Conservation (phyloP, 2,888 invertebrate species). For the Drosophila paramelanica region DNA sequence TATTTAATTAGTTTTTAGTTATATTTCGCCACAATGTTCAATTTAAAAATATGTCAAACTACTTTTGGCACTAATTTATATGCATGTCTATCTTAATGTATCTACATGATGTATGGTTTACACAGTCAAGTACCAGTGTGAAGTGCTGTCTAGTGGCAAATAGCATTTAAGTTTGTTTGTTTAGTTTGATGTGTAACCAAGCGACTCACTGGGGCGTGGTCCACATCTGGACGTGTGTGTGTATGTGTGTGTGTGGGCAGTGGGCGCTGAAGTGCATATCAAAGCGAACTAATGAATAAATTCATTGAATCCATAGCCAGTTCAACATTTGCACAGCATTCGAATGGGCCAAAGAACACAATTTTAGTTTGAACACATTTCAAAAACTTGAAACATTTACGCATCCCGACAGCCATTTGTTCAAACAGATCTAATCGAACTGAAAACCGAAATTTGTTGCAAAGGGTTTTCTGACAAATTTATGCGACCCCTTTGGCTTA, state of each 20-base stretch:
- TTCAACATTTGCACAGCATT: slow-evolving; percentile 68
- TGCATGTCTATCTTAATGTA: background rate
- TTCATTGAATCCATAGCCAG: slow-evolving; percentile 72
- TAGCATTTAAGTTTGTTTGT: slow-evolving; percentile 73
- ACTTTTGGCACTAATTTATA: no score
- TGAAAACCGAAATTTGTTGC: slow-evolving; percentile 22
- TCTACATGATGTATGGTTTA: background rate
- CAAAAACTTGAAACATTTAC: slow-evolving; percentile 35
- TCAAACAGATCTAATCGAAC: slow-evolving; percentile 34
- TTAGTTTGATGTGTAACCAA: slow-evolving; percentile 52
- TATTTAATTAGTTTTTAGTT: no score
- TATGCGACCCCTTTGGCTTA: slow-evolving; percentile 69
- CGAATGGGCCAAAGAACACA: slow-evolving; percentile 31
- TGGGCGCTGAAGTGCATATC: slow-evolving; percentile 63
- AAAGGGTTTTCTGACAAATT: slow-evolving; percentile 48
- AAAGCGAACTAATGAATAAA: slow-evolving; percentile 78
- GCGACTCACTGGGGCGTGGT: slow-evolving; percentile 16
- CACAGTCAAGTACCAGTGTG: slow-evolving; percentile 35
- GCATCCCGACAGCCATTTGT: slow-evolving; percentile 49
- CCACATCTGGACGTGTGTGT: background rate
- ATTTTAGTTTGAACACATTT: slow-evolving; percentile 31
- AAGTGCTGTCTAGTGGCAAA: slow-evolving; percentile 52
- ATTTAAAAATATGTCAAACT: no score
- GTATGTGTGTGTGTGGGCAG: slow-evolving; percentile 3
- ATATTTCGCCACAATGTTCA: no score